Evolutionary conservation across 1,140 invertebrate species (phyloP), one percentile per base, ranked within the genome.

Genomic region (Drosophila auraria): DNA sequence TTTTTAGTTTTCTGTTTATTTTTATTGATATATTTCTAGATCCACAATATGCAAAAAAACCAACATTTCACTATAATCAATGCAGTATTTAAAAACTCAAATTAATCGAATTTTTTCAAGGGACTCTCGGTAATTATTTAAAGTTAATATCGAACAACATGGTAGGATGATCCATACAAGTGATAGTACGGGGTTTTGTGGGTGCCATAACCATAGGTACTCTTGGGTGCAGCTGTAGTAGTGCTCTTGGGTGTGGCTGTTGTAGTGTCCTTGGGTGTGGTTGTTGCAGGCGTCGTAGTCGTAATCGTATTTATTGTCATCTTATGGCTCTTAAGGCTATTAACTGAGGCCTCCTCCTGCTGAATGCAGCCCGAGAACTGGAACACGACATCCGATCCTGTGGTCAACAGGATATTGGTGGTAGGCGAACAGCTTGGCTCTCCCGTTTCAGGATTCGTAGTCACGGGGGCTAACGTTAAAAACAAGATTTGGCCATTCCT

Each of bases 361-460:
- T 25, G 17, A 53, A 59, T 47, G 36, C 72, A 76, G 4, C 73
- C 73, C 2, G 60, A 15, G 17, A 58, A 65, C 30, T 76, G 44
- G 15, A 65, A 65, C 3, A 58, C n/a, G 0, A 57, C 1, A 8
- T 11, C 44, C 17, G 60, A 25, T 11, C 60, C 73, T n/a, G 45
- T 65, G 12, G 45, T 44, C 63, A 76, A 25, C n/a, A 49, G 23
- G 3, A 68, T 25, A 20, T 64, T 64, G 8, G 64, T 68, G 5
- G 20, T 7, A 5, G 61, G 42, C 5, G 15, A 11, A 14, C 64
- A 66, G 27, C 2, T 49, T 20, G 64, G 58, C 5, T 63, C 59
- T 20, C 20, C 36, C 25, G 60, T 58, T 11, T 49, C 44, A 2
- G 51, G 23, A 40, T 64, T 8, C 14, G 20, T 25, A 12, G 12